Base-by-base conservation (phyloP, 2,888 invertebrate species). In the Toxonevra muliebris region DNA sequence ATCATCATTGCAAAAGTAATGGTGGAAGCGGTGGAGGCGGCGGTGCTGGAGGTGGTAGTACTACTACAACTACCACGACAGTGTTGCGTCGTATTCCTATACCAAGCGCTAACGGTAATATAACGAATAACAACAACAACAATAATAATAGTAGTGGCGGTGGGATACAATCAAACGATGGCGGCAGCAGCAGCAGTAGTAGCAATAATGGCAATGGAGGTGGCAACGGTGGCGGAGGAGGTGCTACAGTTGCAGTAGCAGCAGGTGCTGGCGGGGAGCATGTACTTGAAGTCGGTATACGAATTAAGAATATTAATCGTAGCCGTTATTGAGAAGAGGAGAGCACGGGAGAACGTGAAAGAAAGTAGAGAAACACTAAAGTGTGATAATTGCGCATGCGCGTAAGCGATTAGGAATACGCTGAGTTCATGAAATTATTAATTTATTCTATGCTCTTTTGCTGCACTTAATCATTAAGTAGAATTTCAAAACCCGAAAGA, bases 251-350 rank as follows among this genome's bases (percentile, higher is more conserved):
- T 58, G 67, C 69, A n/a, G 71, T 69, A 68, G 71, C 72, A n/a
- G 69, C 70, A n/a, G 71, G 66, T 45, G 71, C 76, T 45, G 77
- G 76, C 3, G 76, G 76, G 50, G 84, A 84, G 48, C 84, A 84
- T 71, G 82, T 84, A 58, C 75, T 84, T 60, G 84, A 84, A 74
- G 84, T 84, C 58, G 84, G 82, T 70, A 84, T 84, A 70, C 81
- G 84, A 66, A 83, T 84, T 67, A 84, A 84, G 74, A 84, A 83
- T 75, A 79, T 80, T 65, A 83, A 82, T 76, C 76, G 84, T 61
- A 78, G 77, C 54, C 80, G 83, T 43, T 83, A 80, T 73, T 82
- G 76, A 73, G 52, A 52, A 12, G 9, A 60, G 10, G 55, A 13
- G 17, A 9, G 59, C 58, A 41, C 50, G 42, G 43, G 12, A 19